phyloP scores from a whole-genome alignment of 2,113 vertebrate genomes.

The Pantherophis guttatus region DNA sequence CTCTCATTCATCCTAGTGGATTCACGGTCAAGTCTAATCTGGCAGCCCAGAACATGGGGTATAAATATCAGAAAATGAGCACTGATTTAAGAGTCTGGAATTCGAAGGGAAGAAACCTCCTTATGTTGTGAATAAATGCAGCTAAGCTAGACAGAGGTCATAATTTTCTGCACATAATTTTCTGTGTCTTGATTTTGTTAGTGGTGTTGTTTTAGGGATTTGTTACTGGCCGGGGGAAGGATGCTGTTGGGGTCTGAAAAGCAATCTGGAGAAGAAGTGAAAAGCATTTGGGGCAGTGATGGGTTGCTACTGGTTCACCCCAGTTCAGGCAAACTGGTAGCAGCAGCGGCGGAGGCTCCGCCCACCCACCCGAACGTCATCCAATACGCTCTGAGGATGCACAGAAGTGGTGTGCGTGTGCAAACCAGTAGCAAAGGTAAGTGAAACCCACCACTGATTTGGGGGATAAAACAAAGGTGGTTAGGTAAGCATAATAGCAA shows the following conservation, averaged over 20 bases:
- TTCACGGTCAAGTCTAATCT: not conserved
- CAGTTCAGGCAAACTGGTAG: no score
- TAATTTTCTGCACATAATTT: not conserved
- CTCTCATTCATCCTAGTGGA: not conserved
- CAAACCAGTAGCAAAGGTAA: no score
- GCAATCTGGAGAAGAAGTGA: no score
- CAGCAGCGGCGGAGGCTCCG: no score
- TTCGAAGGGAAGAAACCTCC: not conserved
- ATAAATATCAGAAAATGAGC: not conserved
- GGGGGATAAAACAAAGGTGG: not conserved
- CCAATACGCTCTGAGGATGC: no score
- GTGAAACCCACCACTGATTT: no score
- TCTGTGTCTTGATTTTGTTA: not conserved
- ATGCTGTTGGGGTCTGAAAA: not conserved
- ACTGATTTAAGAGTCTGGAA: not conserved
- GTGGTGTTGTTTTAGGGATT: not conserved
- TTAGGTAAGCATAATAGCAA: not conserved
- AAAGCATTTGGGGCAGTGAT: not conserved
- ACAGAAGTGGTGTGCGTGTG: no score
- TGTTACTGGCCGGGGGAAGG: not conserved
- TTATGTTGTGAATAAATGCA: not conserved
- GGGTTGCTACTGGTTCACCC: no score
- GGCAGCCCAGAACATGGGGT: not conserved
- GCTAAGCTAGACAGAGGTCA: not conserved
- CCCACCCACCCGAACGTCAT: no score